These are phyloP conservation scores for Pagetopsis macropterus DNA, from an alignment of 2,797 vertebrate species.

Conservation along the genomic window DNA sequence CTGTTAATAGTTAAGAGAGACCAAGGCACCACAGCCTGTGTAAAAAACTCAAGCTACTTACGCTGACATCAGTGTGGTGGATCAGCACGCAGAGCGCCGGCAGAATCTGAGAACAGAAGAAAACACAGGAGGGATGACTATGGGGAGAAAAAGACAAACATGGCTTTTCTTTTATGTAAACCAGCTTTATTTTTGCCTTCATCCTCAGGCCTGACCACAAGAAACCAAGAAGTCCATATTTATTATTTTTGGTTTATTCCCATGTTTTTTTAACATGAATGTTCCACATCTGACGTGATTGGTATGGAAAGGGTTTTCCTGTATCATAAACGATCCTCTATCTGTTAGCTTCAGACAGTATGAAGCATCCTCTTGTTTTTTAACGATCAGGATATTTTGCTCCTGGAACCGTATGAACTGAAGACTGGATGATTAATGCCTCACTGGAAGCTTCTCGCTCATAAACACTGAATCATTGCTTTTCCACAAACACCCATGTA, in stretches of 20 bases:
- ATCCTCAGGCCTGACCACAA: not conserved
- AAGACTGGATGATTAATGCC: not conserved
- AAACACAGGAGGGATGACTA: not conserved
- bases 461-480: not conserved
- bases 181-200: not conserved
- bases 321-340: not conserved
- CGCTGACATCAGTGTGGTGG: slow-evolving; percentile 99
- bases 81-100: slow-evolving; percentile 97
- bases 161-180: not conserved
- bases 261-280: not conserved
- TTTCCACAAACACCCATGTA: not conserved
- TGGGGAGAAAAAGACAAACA: slow-evolving; percentile 12
- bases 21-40: not conserved
- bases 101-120: slow-evolving; percentile 86
- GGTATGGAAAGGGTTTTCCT: too few species aligned
- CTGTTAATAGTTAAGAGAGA: not conserved
- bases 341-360: too few species aligned
- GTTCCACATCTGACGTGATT: too few species aligned
- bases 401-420: not conserved
- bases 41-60: slow-evolving; percentile 81
- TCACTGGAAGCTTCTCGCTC: not conserved
- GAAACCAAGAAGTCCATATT: too few species aligned
- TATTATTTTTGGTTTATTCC: too few species aligned
- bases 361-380: too few species aligned
- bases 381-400: not conserved